A percentile compares a stretch with the other conserved stretches of the same genome.
These are phyloP conservation scores for Pocillopora meandrina DNA, from an alignment of 92 coral and sea anemone genomes.

Conservation along the genomic window DNA sequence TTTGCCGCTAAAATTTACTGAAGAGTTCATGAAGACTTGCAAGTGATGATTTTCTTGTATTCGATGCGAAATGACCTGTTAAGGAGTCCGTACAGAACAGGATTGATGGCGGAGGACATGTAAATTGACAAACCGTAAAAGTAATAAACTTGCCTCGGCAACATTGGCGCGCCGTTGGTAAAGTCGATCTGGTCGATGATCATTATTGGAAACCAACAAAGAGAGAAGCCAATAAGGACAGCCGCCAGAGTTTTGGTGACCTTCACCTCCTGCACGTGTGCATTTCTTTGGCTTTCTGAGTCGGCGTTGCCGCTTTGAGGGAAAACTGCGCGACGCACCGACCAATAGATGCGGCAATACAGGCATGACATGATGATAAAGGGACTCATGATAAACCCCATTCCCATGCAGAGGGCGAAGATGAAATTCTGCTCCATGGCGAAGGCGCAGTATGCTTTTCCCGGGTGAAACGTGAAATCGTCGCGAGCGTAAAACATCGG, in stretches of 20 bases:
- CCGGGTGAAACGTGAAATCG: slow-evolving; percentile 30
- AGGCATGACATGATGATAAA: slow-evolving; percentile 21
- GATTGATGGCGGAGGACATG: slow-evolving; percentile 31
- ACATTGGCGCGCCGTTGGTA: slow-evolving; percentile 19
- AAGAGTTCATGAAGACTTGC: neutral
- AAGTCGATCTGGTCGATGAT: slow-evolving; percentile 33
- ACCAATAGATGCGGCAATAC: slow-evolving; percentile 10
- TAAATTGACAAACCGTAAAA: slow-evolving; percentile 19
- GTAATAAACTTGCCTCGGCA: slow-evolving; percentile 15
- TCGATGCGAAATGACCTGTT: slow-evolving; percentile 30
- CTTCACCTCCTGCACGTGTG: slow-evolving; percentile 26
- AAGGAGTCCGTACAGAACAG: slow-evolving; percentile 26
- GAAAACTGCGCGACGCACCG: slow-evolving; percentile 15
- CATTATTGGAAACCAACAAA: slow-evolving; percentile 31
- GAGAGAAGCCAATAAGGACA: slow-evolving; percentile 24
- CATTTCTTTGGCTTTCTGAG: slow-evolving; percentile 4
- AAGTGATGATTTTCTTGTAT: slow-evolving; percentile 11
- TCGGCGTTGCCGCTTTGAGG: neutral
- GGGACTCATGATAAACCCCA: slow-evolving; percentile 9
- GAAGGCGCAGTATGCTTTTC: slow-evolving; percentile 30
- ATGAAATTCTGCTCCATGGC: slow-evolving; percentile 29
- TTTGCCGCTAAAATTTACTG: neutral
- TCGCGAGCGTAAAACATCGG: slow-evolving; percentile 22
- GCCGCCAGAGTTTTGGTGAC: slow-evolving; percentile 17
- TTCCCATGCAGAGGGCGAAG: slow-evolving; percentile 18